Base-by-base conservation (phyloP, 1,140 invertebrate genomes). In the Zophobas atratus region DNA sequence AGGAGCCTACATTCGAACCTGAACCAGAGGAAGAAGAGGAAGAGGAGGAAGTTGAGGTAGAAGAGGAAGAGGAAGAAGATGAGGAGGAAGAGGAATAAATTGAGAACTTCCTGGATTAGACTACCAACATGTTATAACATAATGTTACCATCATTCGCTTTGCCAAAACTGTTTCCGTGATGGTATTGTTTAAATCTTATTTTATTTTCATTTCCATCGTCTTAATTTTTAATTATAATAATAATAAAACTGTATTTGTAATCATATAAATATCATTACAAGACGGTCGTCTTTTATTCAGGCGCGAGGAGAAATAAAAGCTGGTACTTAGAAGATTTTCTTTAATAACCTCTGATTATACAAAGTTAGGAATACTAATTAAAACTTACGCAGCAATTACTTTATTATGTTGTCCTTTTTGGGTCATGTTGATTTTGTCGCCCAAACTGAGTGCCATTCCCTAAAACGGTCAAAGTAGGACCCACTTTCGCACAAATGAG, bases 371-470 rank as follows among this genome's bases (percentile, higher is more conserved):
- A 67, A 67, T 20, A 51, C 2, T 43, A 57, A 56, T 72, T 73
- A 77, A 6, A 46, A 70, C 34, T 76, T 41, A 91, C 81, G 90
- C 89, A 33, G 90, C 89, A 81, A 89, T 89, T 48, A 91, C 88
- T 71, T 91, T 88, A 70, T 83, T 89, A 55, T 90, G 88, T 32
- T 88, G 86, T 85, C 96, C 96, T 87, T 86, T 86, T 71, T 99
- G 97, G 75, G 96, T 96, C 84, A 94, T 92, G 88, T 97, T 99
- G 78, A 99, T 98, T 88, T 99, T 99, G 86, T 99, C 97, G 36
- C 97, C 97, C 79, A 99, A 90, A 84, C 96, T 97, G 2, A 99
- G 88, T 1, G 98, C 97, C 97, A 99, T 99, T 53, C 97, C 98
- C 95, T 96, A 87, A 41, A 90, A 82, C 73, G 84, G 77, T 4